Evolutionary conservation across 2,888 invertebrate species (phyloP), one percentile per base, ranked within the genome.

Genomic region (Drosophila niveifrons): DNA sequence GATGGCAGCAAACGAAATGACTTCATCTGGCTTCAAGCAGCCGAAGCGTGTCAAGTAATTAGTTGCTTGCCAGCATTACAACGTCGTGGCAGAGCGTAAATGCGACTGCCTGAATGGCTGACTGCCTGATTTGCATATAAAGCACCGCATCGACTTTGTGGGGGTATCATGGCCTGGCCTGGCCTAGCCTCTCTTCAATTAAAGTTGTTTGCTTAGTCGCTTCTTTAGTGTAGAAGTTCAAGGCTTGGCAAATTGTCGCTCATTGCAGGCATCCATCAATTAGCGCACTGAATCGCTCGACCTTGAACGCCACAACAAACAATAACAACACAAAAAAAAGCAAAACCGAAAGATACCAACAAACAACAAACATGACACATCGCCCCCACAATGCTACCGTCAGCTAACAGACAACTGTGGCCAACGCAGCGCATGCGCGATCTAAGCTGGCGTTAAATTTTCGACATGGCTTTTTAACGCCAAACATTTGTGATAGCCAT

Each of bases 1-100:
- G 66, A 51, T 47, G 34, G 7, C 52, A 44, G 10, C 57, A 43
- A 43, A 39, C 13, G 11, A 71, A 75, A 80, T 82, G 88, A 88
- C 82, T 82, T 82, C 88, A 82, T 82, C 82, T 82, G 75, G 72
- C 59, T 56, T 57, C 55, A 44, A 82, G 68, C 66, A 82, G 80
- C n/a, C 83, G 82, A 83, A 83, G 82, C 82, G 82, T 83, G 80
- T 89, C 88, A 73, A 68, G 75, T 83, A 83, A 88, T 83, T 88
- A 88, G 82, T 71, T 67, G 53, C 29, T 72, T 66, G 36, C 50
- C 18, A 36, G 56, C 69, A 70, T 81, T 82, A 88, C 82, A 82
- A 43, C 75, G 63, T 41, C 75, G 63, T 41, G 17, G 47, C 73
- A 44, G 44, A 55, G 55, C n/a, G 51, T 48, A 61, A 77, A 77